Evolutionary conservation across 1,140 invertebrate genomes (phyloP).

Genomic region (Ericerus pela): DNA sequence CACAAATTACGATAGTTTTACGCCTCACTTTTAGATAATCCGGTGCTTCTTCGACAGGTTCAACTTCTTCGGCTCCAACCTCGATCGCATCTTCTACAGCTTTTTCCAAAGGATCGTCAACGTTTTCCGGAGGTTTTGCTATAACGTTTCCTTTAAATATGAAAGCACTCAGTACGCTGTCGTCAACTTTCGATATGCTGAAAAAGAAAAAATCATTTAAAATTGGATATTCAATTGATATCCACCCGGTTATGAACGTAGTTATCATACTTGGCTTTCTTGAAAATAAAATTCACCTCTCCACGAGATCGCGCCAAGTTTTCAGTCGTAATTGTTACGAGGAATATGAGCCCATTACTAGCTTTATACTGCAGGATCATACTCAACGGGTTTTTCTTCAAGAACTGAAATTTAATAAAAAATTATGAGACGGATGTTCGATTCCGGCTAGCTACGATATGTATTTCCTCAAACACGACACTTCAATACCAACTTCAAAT

Average conservation of each 20-base stretch:
- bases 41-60: conserved; percentile 32
- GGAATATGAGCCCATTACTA: conserved; percentile 11
- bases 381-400: neutral
- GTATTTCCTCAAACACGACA: neutral
- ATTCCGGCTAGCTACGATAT: neutral
- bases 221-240: neutral
- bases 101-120: conserved; percentile 31
- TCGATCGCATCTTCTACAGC: conserved; percentile 46
- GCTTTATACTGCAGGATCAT: neutral
- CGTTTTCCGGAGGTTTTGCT: conserved; percentile 27
- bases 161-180: conserved; percentile 33
- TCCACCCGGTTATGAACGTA: neutral
- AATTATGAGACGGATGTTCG: neutral
- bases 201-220: conserved; percentile 8
- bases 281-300: neutral
- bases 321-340: neutral
- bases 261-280: neutral
- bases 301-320: neutral
- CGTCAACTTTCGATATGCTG: conserved; percentile 19
- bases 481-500: neutral
- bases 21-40: too few relatives aligned
- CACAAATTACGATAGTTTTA: too few relatives aligned
- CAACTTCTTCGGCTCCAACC: conserved; percentile 43
- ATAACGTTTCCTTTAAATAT: conserved; percentile 37
- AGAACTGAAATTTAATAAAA: neutral